Evolutionary conservation across 2,113 vertebrate genomes (phyloP).

Genomic region (Bombycilla garrulus): DNA sequence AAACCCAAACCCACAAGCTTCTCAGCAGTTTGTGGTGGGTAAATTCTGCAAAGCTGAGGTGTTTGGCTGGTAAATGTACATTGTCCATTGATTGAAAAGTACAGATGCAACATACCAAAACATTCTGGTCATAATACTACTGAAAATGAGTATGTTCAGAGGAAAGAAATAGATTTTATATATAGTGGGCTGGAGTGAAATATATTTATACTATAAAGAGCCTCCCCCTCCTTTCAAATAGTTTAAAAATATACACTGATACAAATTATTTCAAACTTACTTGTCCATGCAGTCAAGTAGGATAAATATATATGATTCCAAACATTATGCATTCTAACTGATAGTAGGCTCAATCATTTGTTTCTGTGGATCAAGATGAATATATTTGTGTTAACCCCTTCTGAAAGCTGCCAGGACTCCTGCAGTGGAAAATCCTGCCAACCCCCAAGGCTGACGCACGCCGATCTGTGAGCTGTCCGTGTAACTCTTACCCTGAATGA

Average conservation of each 20-base stretch:
- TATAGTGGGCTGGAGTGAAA: conserved; percentile 52
- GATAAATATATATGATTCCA: background rate
- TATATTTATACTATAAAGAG: conserved; percentile 58
- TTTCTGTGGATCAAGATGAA: background rate
- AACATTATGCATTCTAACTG: conserved; percentile 1
- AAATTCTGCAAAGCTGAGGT: background rate
- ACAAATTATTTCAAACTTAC: conserved; percentile 4
- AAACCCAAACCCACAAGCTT: background rate
- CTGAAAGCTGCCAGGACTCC: conserved; percentile 42
- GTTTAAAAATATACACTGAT: background rate
- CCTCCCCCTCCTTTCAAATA: conserved; percentile 44
- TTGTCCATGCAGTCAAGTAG: background rate
- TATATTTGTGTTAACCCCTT: conserved; percentile 16
- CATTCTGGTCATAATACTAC: conserved; percentile 50
- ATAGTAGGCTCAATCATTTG: background rate
- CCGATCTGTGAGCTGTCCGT: background rate
- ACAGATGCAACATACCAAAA: conserved; percentile 19
- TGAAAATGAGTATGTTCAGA: conserved; percentile 12
- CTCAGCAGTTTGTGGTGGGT: conserved; percentile 17
- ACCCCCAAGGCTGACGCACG: background rate
- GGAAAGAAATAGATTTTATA: conserved; percentile 43
- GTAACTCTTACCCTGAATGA: background rate
- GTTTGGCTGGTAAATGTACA: background rate
- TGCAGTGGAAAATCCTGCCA: background rate
- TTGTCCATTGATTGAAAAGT: background rate